Percentiles rank a stretch among this genome's conserved stretches.
phyloP scores from a whole-genome alignment of 2,888 invertebrate genomes.

The Penaeus monodon region DNA sequence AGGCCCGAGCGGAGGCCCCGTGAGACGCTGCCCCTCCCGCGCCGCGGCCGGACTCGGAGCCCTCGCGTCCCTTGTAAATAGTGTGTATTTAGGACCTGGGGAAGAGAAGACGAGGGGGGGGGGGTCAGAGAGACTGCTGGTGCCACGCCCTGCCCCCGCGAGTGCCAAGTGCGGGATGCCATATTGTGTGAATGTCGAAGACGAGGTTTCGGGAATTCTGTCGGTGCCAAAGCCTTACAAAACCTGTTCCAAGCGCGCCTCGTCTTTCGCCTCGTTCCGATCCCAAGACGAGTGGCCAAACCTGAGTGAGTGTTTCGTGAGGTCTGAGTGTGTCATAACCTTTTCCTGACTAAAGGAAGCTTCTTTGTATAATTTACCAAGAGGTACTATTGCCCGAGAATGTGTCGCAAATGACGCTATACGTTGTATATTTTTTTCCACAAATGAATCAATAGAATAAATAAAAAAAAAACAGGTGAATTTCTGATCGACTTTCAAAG shows the following conservation, averaged over 20 bases:
- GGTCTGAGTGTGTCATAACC: too few relatives aligned
- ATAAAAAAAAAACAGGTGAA: too few relatives aligned
- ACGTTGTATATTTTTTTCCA: too few relatives aligned
- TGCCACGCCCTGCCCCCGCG: neutral
- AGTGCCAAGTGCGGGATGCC: constrained; percentile 59
- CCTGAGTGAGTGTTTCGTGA: too few relatives aligned
- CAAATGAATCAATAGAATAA: too few relatives aligned
- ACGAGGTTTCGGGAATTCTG: constrained; percentile 46
- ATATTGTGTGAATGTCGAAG: constrained; percentile 50
- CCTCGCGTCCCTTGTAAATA: constrained; percentile 39
- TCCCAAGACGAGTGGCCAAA: constrained; percentile 26
- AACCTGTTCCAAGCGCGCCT: constrained; percentile 26
- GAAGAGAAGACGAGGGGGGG: neutral
- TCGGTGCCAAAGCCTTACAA: constrained; percentile 61
- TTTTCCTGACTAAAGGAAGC: too few relatives aligned
- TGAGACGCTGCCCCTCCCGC: neutral
- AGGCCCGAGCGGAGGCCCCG: neutral
- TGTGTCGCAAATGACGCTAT: too few relatives aligned
- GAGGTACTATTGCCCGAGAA: too few relatives aligned
- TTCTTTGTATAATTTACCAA: too few relatives aligned
- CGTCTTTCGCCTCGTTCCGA: constrained; percentile 28
- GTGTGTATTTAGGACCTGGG: constrained; percentile 13
- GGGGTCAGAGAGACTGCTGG: neutral
- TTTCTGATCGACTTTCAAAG: too few relatives aligned
- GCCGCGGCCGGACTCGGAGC: neutral